Conservation (phyloP, 2,113 vertebrate species). For the Semicossyphus pulcher region DNA sequence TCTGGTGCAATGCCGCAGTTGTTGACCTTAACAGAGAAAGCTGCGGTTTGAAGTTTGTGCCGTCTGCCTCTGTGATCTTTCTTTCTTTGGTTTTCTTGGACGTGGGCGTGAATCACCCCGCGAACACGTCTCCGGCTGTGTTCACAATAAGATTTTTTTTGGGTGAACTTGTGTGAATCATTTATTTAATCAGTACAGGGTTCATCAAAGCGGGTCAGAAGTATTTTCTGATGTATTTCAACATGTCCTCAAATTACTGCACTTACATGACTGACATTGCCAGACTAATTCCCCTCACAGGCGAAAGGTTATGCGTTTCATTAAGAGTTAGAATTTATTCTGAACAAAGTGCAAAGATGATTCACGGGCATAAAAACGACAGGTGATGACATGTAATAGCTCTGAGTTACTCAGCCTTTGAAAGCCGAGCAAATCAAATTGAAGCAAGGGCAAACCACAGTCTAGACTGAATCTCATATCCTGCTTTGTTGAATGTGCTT, state of each 20-base stretch:
- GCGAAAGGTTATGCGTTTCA: not conserved
- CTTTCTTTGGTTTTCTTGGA: not conserved
- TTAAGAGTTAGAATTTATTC: conserved; percentile 1
- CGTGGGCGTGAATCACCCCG: not conserved
- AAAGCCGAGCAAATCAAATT: conserved; percentile 31
- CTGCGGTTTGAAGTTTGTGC: not conserved
- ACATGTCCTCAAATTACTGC: not conserved
- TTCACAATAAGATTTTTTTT: not conserved
- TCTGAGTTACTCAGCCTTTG: conserved; percentile 1
- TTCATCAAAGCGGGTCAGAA: conserved; percentile 4
- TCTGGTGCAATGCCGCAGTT: not conserved
- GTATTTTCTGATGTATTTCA: not conserved
- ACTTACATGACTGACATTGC: not conserved
- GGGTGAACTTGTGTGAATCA: conserved; percentile 1
- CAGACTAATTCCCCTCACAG: not conserved
- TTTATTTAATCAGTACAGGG: conserved; percentile 18
- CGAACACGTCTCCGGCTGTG: not conserved
- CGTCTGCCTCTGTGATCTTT: not conserved
- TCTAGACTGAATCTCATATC: conserved; percentile 36
- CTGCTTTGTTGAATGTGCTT: conserved; percentile 3
- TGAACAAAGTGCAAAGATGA: not conserved
- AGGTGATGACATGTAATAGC: conserved; percentile 11
- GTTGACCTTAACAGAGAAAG: conserved; percentile 14
- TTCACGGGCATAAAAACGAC: not conserved
- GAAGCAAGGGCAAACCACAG: conserved; percentile 23